Base-by-base conservation (phyloP, 2,113 vertebrate genomes). In the Asarcornis scutulata region DNA sequence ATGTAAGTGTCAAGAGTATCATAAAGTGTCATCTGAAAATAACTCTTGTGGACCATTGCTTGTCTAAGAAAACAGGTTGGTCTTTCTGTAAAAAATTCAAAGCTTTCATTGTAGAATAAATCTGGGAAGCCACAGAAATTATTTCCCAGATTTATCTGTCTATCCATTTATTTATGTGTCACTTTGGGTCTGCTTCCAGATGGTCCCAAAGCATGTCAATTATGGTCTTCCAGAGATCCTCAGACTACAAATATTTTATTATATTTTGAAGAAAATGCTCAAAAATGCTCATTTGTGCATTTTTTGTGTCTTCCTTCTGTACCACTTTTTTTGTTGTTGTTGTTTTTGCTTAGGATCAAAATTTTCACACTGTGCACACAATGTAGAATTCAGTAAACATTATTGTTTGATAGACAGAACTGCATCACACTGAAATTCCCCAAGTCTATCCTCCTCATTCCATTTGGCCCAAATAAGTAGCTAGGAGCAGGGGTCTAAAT, bases 161-260 rank as follows among this genome's bases (percentile, higher is more conserved):
- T 52, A 23, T 7, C 38, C 38, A 40, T 64, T 63, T 62, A 26
- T 38, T 62, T 63, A 44, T 32, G 8, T 81, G 22, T 6, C 9
- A 59, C 31, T 50, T 31, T 82, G 36, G 17, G 32, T 7, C 36
- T 81, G 68, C n/a, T 84, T 21, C 21, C 7, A 22, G 8, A 8
- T 11, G 2, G 10, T 80, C 32, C 11, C 42, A 75, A 48, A 66
- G n/a, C 11, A 44, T 14, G 5, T 9, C 11, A 48, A 22, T 73
- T 86, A 17, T 48, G 17, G 21, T 71, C 27, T 91, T 15, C 10
- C 50, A 63, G 29, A 77, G 31, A 18, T 78, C 52, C 40, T 71
- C n/a, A 34, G 25, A 15, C 13, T 58, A n/a, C 0, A 0, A 22
- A 8, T 38, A 25, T 13, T 31, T 25, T 0, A 1, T 67, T 63